Evolutionary conservation across 1,140 invertebrate genomes (phyloP).

Genomic region (Tetranychus cinnabarinus): DNA sequence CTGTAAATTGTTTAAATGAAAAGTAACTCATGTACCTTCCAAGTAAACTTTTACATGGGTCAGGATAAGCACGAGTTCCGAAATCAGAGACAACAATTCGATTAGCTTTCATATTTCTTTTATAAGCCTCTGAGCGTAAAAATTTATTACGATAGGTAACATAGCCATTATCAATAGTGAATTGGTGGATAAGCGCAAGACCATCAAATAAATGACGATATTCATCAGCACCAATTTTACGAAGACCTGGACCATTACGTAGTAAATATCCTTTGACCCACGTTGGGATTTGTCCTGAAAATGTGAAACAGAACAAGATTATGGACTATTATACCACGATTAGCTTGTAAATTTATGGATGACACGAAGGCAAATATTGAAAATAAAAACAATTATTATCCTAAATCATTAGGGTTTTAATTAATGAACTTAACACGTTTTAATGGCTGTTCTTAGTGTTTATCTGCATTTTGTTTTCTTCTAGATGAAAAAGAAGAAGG

Average conservation of each 20-base stretch:
- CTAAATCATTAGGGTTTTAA: too few species aligned
- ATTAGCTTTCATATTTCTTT: constrained; percentile 20
- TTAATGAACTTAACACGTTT: too few species aligned
- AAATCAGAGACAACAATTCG: constrained; percentile 54
- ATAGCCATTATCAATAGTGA: constrained; percentile 17
- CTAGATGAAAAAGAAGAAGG: too few species aligned
- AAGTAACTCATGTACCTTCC: constrained; percentile 21
- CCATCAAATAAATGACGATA: constrained; percentile 28
- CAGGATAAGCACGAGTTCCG: constrained; percentile 37
- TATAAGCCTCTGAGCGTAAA: constrained; percentile 22
- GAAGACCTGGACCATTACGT: constrained; percentile 24
- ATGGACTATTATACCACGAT: too few species aligned
- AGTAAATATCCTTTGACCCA: constrained; percentile 23
- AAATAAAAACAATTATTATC: too few species aligned
- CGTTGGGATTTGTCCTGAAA: constrained; percentile 19
- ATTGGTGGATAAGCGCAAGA: constrained; percentile 24
- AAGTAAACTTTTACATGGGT: constrained; percentile 24
- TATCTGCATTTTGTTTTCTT: too few species aligned
- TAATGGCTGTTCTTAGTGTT: too few species aligned
- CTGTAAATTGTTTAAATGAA: constrained; percentile 27
- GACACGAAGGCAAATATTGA: too few species aligned
- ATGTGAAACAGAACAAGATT: too few species aligned
- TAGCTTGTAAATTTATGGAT: too few species aligned
- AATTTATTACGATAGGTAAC: constrained; percentile 21
- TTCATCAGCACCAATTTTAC: constrained; percentile 21